Percentiles rank a stretch among this genome's conserved stretches.
Conservation (phyloP, 2,797 vertebrate genomes). For the Natrix natrix region DNA sequence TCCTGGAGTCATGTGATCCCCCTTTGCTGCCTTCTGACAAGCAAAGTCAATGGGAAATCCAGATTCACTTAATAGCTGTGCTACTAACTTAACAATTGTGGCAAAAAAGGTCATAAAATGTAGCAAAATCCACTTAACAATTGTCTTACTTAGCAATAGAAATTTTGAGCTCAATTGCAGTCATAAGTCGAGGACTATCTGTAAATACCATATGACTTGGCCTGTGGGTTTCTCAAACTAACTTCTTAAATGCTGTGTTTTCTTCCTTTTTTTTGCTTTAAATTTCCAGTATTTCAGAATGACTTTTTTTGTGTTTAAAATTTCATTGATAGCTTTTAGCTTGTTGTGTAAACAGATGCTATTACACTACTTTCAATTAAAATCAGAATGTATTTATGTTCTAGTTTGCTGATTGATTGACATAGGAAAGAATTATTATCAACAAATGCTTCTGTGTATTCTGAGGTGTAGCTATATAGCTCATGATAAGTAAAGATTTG, state of each 20-base stretch:
- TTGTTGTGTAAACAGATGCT: constrained; percentile 28
- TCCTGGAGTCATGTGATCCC: not conserved
- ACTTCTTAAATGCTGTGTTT: not conserved
- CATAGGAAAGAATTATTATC: not conserved
- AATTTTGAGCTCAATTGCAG: not conserved
- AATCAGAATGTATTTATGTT: constrained; percentile 30
- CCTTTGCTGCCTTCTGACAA: not conserved
- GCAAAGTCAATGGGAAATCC: not conserved
- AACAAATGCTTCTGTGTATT: constrained; percentile 20
- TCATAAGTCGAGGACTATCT: not conserved
- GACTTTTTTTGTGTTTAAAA: not conserved
- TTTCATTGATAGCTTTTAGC: not conserved
- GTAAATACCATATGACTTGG: not conserved
- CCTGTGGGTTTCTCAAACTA: not conserved
- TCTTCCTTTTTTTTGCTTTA: not conserved
- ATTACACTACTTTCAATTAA: constrained; percentile 25
- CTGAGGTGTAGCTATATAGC: constrained; percentile 24
- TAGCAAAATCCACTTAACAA: not conserved
- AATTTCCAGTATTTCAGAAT: not conserved
- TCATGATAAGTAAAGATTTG: constrained; percentile 45
- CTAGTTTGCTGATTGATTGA: constrained; percentile 14
- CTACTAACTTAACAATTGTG: not conserved
- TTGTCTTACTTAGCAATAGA: not conserved
- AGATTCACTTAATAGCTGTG: not conserved
- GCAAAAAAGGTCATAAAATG: not conserved